Conservation (phyloP, 2,888 invertebrate genomes). For the Lasioglossum zephyrum region DNA sequence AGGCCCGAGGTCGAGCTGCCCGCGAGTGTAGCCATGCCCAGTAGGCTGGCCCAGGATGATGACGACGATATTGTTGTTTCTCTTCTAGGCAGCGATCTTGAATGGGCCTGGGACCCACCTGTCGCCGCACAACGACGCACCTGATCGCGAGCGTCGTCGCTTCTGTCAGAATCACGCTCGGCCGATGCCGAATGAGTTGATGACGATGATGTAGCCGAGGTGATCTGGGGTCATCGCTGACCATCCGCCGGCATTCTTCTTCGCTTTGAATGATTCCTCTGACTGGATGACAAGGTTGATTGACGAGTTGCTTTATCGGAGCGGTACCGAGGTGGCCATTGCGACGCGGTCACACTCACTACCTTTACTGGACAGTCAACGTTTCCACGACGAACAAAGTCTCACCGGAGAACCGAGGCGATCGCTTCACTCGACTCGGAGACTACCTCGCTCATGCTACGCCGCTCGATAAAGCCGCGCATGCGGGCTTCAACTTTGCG, state of each 20-base stretch:
- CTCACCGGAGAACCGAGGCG: slow-evolving; percentile 14
- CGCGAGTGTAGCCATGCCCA: slow-evolving; percentile 79
- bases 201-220: background rate
- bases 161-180: slow-evolving; percentile 33
- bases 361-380: slow-evolving; percentile 13
- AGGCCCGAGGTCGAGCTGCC: slow-evolving; percentile 79
- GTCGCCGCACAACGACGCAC: slow-evolving; percentile 23
- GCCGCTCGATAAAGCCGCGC: slow-evolving; percentile 75
- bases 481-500: slow-evolving; percentile 62
- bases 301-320: background rate
- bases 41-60: background rate
- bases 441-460: slow-evolving; percentile 11
- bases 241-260: slow-evolving; percentile 23
- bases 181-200: background rate
- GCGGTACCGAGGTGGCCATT: slow-evolving; percentile 22
- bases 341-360: background rate
- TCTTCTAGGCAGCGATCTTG: slow-evolving; percentile 28
- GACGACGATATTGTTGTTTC: background rate
- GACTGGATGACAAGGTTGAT: background rate
- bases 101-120: slow-evolving; percentile 38
- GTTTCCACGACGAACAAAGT: slow-evolving; percentile 19
- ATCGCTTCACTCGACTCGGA: slow-evolving; percentile 17
- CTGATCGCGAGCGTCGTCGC: background rate
- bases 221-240: slow-evolving; percentile 31
- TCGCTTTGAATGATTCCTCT: background rate